Conservation (phyloP, 2,888 invertebrate species). For the Drosophila mayaguana region DNA sequence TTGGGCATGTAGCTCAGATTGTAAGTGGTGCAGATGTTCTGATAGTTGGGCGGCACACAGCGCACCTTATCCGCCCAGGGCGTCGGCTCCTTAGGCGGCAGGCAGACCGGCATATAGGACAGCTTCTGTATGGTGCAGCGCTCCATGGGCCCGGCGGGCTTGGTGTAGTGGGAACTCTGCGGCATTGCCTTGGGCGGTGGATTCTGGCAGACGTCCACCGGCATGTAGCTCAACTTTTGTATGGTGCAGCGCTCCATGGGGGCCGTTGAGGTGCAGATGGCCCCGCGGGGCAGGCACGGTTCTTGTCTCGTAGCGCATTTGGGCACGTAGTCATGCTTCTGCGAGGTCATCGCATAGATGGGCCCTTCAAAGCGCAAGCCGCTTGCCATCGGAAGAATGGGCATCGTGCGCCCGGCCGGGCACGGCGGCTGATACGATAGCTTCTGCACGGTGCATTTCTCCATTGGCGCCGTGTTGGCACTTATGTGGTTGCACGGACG, state of each 20-base stretch:
- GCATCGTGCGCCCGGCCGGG: slow-evolving; percentile 64
- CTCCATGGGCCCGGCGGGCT: slow-evolving; percentile 79
- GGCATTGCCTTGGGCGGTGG: slow-evolving; percentile 81
- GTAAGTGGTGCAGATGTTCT: slow-evolving; percentile 83
- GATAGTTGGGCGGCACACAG: slow-evolving; percentile 79
- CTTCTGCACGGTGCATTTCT: slow-evolving; percentile 86
- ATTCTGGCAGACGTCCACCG: slow-evolving; percentile 80
- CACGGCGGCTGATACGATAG: slow-evolving; percentile 83
- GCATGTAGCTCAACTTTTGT: slow-evolving; percentile 83
- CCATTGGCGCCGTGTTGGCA: slow-evolving; percentile 85
- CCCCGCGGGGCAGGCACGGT: slow-evolving; percentile 67
- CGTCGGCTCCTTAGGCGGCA: slow-evolving; percentile 82
- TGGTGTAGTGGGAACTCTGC: slow-evolving; percentile 67
- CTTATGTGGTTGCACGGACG: slow-evolving; percentile 85
- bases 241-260: slow-evolving; percentile 83
- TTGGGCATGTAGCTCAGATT: slow-evolving; percentile 84
- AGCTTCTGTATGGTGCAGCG: slow-evolving; percentile 86
- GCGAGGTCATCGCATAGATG: slow-evolving; percentile 90
- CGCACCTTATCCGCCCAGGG: slow-evolving; percentile 83
- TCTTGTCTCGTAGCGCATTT: slow-evolving; percentile 86
- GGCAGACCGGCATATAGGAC: slow-evolving; percentile 86
- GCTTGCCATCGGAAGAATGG: slow-evolving; percentile 81
- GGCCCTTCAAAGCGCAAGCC: slow-evolving; percentile 86
- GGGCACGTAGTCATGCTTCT: slow-evolving; percentile 90
- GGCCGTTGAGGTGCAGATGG: slow-evolving; percentile 73